These are phyloP conservation scores for Meteorus cinctellus DNA, from an alignment of 2,888 invertebrate species.

Conservation along the genomic window DNA sequence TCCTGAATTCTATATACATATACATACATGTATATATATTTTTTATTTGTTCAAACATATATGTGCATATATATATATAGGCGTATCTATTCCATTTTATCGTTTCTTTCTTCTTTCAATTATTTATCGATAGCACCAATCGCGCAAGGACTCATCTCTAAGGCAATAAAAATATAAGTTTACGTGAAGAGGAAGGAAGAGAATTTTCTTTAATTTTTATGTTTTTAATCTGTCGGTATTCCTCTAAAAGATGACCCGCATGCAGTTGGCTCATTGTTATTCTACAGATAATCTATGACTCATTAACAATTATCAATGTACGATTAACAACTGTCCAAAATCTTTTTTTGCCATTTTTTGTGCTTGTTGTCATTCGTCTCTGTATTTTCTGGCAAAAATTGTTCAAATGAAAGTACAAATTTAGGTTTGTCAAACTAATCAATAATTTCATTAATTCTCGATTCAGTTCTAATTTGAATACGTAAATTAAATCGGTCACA, in stretches of 20 bases:
- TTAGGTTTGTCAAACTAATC: not conserved
- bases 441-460: not conserved
- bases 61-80: constrained; percentile 20
- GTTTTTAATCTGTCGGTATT: not conserved
- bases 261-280: constrained; percentile 40
- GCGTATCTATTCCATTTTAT: constrained; percentile 26
- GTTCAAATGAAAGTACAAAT: not conserved
- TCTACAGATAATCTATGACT: constrained; percentile 53
- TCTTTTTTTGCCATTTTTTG: constrained; percentile 39
- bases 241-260: constrained; percentile 39
- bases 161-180: constrained; percentile 48
- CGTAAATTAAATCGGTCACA: too few species aligned
- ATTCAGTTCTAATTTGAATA: too few species aligned
- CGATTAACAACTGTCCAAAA: constrained; percentile 50
- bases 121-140: constrained; percentile 35
- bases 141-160: constrained; percentile 45
- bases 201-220: constrained; percentile 28
- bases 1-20: constrained; percentile 23
- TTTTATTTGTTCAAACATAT: constrained; percentile 29
- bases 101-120: constrained; percentile 6
- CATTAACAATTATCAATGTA: constrained; percentile 54
- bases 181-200: constrained; percentile 37
- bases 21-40: constrained; percentile 12
- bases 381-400: too few species aligned
- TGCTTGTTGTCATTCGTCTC: not conserved